phyloP scores from a whole-genome alignment of 2,888 invertebrate species.

The Rhagium mordax region DNA sequence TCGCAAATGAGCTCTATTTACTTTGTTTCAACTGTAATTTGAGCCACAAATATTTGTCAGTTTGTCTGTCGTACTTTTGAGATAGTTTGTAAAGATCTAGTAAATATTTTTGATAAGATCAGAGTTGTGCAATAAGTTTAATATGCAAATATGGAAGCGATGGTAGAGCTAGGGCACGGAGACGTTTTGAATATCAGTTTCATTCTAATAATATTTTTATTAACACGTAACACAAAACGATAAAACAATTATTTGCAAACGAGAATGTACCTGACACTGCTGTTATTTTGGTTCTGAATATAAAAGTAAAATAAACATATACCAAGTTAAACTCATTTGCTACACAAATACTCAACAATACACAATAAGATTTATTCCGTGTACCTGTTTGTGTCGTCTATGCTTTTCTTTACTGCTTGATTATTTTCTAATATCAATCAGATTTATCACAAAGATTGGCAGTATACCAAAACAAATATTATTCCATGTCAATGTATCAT shows the following conservation, averaged over 20 bases:
- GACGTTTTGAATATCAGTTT: too few relatives aligned
- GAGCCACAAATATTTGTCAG: too few relatives aligned
- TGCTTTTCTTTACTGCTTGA: conserved; percentile 3
- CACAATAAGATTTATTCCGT: not conserved
- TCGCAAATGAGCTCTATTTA: too few relatives aligned
- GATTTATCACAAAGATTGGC: conserved; percentile 3
- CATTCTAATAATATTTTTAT: too few relatives aligned
- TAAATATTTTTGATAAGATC: too few relatives aligned
- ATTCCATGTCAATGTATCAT: conserved; percentile 3
- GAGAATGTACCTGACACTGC: not conserved
- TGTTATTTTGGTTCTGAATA: not conserved
- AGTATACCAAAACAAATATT: conserved; percentile 19
- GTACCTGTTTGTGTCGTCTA: not conserved
- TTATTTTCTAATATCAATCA: conserved; percentile 19
- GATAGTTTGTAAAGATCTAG: too few relatives aligned
- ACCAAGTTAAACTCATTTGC: not conserved
- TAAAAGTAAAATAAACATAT: not conserved
- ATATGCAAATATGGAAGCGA: too few relatives aligned
- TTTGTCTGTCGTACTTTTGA: too few relatives aligned
- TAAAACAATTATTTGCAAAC: not conserved
- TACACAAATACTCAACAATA: not conserved
- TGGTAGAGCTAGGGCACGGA: too few relatives aligned
- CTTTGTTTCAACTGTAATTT: too few relatives aligned
- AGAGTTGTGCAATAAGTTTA: too few relatives aligned
- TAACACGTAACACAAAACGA: too few relatives aligned